Base-by-base conservation (phyloP, 1,140 invertebrate genomes). In the Episyrphus balteatus region DNA sequence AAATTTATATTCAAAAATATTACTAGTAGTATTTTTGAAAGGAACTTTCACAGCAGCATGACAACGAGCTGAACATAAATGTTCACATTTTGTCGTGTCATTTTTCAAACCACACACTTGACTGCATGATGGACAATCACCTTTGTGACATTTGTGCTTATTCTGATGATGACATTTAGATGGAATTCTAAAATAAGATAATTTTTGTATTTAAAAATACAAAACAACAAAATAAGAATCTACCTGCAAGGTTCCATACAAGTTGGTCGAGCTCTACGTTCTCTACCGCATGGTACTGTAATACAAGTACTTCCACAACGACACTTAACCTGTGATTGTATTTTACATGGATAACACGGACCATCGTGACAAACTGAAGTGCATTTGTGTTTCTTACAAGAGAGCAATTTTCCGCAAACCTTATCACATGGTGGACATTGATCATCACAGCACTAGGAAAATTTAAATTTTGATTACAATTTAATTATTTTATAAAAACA, bases 321-420 rank as follows among this genome's bases (percentile, higher is more conserved):
- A 59, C 93, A 97, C 15, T 78, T 80, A 0, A 95, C 76, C 56
- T 81, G 76, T 5, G 84, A 82, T 18, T 81, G 86, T 46, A 82
- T 63, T 5, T 80, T 78, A 57, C 92, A 97, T 0, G 92, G 92
- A 70, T 92, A 96, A 56, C 93, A 97, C 0, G 82, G 84, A 1
- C 92, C 92, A 53, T 75, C 79, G 61, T 95, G 92, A 65, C 91
- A 95, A 1, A 85, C 74, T 30, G 82, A 85, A 10, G 77, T 70
- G 64, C 92, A 97, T 68, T 92, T 92, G 64, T 97, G 92, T 44
- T 90, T 86, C 10, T 85, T 82, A 67, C 92, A 96, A 15, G 80
- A 79, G 2, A 95, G 66, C 1, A 78, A 82, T 62, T 82, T 83
- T 9, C 84, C 84, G 71, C 92, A 97, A 1, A 78, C 70, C 67